phyloP scores from a whole-genome alignment of 2,113 vertebrate genomes.

The Heterotilapia buettikoferi region DNA sequence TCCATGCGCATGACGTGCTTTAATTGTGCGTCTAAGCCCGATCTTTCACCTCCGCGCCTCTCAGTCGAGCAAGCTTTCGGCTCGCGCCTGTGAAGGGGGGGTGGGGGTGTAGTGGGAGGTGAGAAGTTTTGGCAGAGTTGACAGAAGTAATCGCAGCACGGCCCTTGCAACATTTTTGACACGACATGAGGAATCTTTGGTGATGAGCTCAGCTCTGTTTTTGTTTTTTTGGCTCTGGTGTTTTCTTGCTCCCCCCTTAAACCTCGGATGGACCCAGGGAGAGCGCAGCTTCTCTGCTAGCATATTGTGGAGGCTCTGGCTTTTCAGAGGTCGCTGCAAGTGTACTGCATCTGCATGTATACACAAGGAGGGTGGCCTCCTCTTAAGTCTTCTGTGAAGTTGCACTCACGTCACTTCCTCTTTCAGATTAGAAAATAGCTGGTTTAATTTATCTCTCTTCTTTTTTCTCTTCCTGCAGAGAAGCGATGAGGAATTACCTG shows the following conservation, averaged over 20 bases:
- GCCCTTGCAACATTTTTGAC: constrained; percentile 54
- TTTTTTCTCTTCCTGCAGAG: constrained; percentile 68
- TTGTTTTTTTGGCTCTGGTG: constrained; percentile 38
- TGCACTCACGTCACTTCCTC: neutral
- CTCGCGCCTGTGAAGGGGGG: neutral
- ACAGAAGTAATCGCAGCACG: constrained; percentile 50
- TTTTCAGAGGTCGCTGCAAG: constrained; percentile 25
- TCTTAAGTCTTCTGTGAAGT: neutral
- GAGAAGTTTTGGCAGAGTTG: constrained; percentile 21
- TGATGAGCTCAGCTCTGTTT: constrained; percentile 61
- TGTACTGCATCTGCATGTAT: neutral
- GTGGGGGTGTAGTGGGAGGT: neutral
- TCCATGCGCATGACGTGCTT: neutral
- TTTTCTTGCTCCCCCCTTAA: neutral
- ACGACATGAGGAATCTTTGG: constrained; percentile 57
- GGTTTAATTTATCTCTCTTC: neutral
- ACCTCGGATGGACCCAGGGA: constrained; percentile 25
- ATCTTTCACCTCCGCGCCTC: neutral
- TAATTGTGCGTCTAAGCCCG: neutral
- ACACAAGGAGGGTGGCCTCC: neutral
- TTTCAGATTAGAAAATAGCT: neutral
- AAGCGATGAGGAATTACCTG: constrained; percentile 99
- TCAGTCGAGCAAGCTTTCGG: neutral
- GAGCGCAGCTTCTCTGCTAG: constrained; percentile 21
- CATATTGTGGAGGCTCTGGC: neutral